Percentiles rank a stretch among this genome's conserved stretches.
phyloP scores from a whole-genome alignment of 2,888 invertebrate genomes.

The Didymodactylos carnosus region DNA sequence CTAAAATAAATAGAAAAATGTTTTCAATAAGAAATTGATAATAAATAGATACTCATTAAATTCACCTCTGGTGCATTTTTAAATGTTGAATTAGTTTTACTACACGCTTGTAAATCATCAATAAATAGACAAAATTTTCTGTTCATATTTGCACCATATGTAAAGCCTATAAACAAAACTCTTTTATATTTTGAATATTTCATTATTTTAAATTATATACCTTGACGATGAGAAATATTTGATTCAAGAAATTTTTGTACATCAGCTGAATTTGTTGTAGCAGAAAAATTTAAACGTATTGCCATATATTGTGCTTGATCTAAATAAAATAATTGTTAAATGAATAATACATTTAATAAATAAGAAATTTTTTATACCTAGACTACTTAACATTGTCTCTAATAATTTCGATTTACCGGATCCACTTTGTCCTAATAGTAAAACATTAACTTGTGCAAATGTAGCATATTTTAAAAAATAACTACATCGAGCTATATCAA shows the following conservation, averaged over 20 bases:
- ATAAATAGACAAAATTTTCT: slow-evolving; percentile 32
- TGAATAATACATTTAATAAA: neutral
- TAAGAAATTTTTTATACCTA: slow-evolving; percentile 20
- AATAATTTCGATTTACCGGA: slow-evolving; percentile 33
- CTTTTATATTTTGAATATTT: too few relatives aligned
- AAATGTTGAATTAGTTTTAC: slow-evolving; percentile 28
- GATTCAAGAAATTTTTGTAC: slow-evolving; percentile 32
- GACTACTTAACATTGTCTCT: slow-evolving; percentile 29
- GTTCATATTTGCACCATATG: slow-evolving; percentile 32
- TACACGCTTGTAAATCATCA: slow-evolving; percentile 33
- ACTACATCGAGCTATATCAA: slow-evolving; percentile 29
- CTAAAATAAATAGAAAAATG: slow-evolving; percentile 17
- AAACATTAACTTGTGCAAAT: slow-evolving; percentile 29
- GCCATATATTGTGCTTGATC: neutral
- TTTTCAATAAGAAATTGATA: neutral
- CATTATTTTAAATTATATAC: too few relatives aligned
- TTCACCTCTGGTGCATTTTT: neutral
- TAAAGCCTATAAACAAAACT: too few relatives aligned
- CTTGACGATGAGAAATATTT: slow-evolving; percentile 33
- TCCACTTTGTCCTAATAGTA: slow-evolving; percentile 31
- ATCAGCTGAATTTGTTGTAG: slow-evolving; percentile 28
- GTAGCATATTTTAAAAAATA: slow-evolving; percentile 32
- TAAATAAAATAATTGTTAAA: neutral
- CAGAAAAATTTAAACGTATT: slow-evolving; percentile 15
- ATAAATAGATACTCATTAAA: neutral